Evolutionary conservation across 2,113 vertebrate species (phyloP).

Genomic region (Lonchura striata): DNA sequence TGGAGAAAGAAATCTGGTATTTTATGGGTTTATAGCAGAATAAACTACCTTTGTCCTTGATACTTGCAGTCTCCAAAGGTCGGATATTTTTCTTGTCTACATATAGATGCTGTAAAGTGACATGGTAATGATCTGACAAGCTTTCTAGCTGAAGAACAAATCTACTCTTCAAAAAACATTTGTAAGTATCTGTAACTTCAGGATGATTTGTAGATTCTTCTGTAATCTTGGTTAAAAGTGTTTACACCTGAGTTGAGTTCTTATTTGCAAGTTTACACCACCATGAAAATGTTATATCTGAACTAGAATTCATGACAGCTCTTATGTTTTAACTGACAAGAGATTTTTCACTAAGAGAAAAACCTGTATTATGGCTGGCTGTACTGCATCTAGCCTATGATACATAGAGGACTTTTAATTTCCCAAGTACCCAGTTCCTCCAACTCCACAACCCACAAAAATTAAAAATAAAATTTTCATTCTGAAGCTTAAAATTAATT

Average conservation of each 20-base stretch:
- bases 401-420: slow-evolving; percentile 45
- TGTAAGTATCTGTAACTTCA: background rate
- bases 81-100: background rate
- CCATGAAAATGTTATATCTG: background rate
- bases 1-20: background rate
- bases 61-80: background rate
- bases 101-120: background rate
- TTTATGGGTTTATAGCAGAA: background rate
- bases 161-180: background rate
- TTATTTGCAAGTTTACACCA: background rate
- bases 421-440: background rate
- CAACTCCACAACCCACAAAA: slow-evolving; percentile 28
- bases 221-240: background rate
- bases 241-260: background rate
- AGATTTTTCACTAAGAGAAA: background rate
- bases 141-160: background rate
- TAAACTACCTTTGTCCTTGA: background rate
- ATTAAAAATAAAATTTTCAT: slow-evolving; percentile 49
- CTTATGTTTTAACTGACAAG: background rate
- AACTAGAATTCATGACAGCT: background rate
- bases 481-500: slow-evolving; percentile 47
- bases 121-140: background rate
- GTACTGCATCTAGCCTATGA: background rate
- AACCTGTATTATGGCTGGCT: background rate
- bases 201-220: background rate